Percentiles rank a stretch among this genome's conserved stretches.
Evolutionary conservation across 2,888 invertebrate genomes (phyloP).

Genomic region (Venustoraphidia nigricollis): DNA sequence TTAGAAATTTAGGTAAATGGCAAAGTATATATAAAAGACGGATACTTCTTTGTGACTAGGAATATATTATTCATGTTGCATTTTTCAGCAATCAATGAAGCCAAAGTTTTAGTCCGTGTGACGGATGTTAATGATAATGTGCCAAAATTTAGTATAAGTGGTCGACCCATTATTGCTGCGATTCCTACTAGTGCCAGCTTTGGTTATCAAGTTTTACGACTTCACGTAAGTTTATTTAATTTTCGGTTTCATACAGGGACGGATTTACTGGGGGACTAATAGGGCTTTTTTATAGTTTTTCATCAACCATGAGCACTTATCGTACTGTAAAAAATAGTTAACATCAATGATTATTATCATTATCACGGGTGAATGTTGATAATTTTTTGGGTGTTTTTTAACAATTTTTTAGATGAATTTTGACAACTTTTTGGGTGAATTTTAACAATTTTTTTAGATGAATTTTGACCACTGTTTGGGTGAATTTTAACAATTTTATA

Average conservation of each 20-base stretch:
- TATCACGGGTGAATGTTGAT: no score
- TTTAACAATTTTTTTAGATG: no score
- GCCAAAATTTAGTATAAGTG: constrained; percentile 58
- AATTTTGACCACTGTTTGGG: no score
- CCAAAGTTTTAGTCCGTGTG: constrained; percentile 60
- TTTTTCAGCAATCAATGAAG: constrained; percentile 45
- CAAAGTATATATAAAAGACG: neutral
- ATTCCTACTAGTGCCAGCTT: constrained; percentile 68
- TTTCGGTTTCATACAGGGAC: neutral
- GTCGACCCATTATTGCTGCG: constrained; percentile 67
- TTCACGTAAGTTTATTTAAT: constrained; percentile 35
- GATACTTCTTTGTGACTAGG: neutral
- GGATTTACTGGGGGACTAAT: no score
- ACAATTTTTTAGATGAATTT: no score
- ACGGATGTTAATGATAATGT: constrained; percentile 72
- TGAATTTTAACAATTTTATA: no score
- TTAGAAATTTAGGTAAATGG: constrained; percentile 47
- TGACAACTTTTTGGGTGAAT: no score
- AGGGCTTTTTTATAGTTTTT: no score
- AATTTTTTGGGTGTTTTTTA: no score
- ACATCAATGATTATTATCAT: no score
- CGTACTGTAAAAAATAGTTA: no score
- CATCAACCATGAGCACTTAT: no score
- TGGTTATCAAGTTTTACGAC: constrained; percentile 63
- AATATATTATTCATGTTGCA: constrained; percentile 1